Conservation (phyloP, 2,797 vertebrate genomes). For the Ataeniobius toweri region DNA sequence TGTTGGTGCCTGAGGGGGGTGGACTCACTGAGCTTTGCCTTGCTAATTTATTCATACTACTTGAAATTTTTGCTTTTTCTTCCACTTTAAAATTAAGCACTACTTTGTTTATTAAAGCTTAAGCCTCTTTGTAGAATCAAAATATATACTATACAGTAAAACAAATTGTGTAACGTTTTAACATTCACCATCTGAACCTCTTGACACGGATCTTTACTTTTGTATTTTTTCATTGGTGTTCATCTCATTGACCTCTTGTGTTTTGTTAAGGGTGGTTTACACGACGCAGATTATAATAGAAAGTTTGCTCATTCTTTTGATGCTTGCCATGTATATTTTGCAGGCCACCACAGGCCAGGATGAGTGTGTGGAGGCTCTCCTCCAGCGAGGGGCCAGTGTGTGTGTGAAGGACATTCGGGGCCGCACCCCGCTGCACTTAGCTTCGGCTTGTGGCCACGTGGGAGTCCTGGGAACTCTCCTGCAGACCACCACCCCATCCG, state of each 20-base stretch:
- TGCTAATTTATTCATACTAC: background rate
- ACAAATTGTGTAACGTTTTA: background rate
- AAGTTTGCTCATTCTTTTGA: background rate
- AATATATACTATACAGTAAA: background rate
- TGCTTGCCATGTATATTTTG: background rate
- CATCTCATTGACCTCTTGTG: background rate
- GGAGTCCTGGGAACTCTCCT: constrained; percentile 88
- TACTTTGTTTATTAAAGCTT: background rate
- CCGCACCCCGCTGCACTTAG: constrained; percentile 90
- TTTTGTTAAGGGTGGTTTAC: background rate
- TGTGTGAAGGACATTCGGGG: constrained; percentile 86
- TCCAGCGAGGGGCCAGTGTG: constrained; percentile 89
- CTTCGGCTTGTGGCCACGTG: constrained; percentile 90
- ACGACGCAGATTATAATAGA: background rate
- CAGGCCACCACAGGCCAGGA: constrained; percentile 94
- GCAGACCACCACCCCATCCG: constrained; percentile 79
- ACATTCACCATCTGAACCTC: background rate
- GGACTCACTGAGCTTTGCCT: background rate
- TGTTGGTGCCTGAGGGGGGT: background rate
- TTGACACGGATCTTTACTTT: background rate
- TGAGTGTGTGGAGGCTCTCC: constrained; percentile 91
- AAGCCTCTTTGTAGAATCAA: background rate
- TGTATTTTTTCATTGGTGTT: background rate
- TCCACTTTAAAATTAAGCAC: background rate
- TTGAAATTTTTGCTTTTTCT: background rate